Percentiles rank a stretch among this genome's conserved stretches.
Evolutionary conservation across 2,888 invertebrate genomes (phyloP).

Genomic region (Oxystoma pomonae): DNA sequence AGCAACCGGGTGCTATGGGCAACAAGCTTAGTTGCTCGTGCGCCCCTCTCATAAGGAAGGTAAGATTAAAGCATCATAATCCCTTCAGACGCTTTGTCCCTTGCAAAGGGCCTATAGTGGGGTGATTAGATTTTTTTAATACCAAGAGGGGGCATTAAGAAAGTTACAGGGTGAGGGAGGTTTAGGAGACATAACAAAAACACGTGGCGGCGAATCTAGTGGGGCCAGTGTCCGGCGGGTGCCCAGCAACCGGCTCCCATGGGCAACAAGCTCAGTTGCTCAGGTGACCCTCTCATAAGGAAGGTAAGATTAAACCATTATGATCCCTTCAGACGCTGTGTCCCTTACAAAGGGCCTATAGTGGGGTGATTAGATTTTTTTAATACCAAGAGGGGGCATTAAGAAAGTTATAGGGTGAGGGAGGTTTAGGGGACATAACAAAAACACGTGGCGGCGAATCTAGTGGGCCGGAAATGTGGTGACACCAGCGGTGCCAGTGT

Average conservation of each 20-base stretch:
- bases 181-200: no score
- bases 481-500: slow-evolving; percentile 38
- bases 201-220: slow-evolving; percentile 68
- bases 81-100: no score
- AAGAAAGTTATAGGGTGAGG: no score
- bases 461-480: slow-evolving; percentile 60
- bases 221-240: slow-evolving; percentile 48
- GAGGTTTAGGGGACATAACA: no score
- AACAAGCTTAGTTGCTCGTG: slow-evolving; percentile 97
- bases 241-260: slow-evolving; percentile 41
- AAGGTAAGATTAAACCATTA: slow-evolving; percentile 49
- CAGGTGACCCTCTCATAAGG: slow-evolving; percentile 93
- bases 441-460: slow-evolving; percentile 55
- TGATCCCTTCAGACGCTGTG: no score
- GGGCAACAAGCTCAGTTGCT: slow-evolving; percentile 97
- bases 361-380: no score
- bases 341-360: no score
- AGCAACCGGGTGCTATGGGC: slow-evolving; percentile 59
- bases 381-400: no score
- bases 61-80: slow-evolving; percentile 1
- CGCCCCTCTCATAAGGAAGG: slow-evolving; percentile 91
- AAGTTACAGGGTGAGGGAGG: no score
- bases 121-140: no score
- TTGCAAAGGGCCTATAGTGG: no score
- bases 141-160: no score